These are phyloP conservation scores for Diaphora mendica DNA, from an alignment of 2,888 invertebrate genomes.

Conservation along the genomic window DNA sequence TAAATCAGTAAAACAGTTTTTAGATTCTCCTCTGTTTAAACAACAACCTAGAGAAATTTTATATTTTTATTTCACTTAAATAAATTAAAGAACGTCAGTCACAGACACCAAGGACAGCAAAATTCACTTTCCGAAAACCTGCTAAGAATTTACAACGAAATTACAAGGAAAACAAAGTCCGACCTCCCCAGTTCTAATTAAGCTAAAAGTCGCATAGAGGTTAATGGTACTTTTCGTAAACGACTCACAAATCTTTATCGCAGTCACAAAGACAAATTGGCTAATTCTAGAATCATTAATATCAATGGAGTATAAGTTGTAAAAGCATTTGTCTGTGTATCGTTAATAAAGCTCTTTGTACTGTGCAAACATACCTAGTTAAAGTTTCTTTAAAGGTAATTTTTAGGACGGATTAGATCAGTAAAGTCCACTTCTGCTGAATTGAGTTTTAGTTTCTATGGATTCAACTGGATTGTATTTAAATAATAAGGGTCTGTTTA, in stretches of 20 bases:
- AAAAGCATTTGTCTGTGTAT: constrained; percentile 30
- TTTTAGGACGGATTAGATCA: not conserved
- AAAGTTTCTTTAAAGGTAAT: not conserved
- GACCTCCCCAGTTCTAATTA: constrained; percentile 20
- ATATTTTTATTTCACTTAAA: not conserved
- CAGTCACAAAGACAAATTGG: constrained; percentile 32
- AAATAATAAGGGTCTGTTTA: no score
- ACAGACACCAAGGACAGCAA: not conserved
- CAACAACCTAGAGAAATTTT: not conserved
- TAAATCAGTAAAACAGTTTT: not conserved
- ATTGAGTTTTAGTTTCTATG: not conserved
- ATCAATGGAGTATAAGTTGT: constrained; percentile 30
- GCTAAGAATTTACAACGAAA: constrained; percentile 12
- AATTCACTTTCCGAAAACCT: not conserved
- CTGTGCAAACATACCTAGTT: not conserved
- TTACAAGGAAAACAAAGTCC: constrained; percentile 12
- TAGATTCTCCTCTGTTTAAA: not conserved
- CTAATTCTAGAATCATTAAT: constrained; percentile 46
- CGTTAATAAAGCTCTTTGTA: constrained; percentile 3
- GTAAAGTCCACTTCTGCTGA: not conserved
- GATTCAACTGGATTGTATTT: not conserved
- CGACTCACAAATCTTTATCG: constrained; percentile 30
- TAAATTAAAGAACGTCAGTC: constrained; percentile 10
- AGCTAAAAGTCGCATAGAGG: constrained; percentile 21
- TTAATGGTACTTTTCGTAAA: constrained; percentile 25